Base-by-base conservation (phyloP, 2,888 invertebrate genomes). In the Arrhopalites spinosus region DNA sequence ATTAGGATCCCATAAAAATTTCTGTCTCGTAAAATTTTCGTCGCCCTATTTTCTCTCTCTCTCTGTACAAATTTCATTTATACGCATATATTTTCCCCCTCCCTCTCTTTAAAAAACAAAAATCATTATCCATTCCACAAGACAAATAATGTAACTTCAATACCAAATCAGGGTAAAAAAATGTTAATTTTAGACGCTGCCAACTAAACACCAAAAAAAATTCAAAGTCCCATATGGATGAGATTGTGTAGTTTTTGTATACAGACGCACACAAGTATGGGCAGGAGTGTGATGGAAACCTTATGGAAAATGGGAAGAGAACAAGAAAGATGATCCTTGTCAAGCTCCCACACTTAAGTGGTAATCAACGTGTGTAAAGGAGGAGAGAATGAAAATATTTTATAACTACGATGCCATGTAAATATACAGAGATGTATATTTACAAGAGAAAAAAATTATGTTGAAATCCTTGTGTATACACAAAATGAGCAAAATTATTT, bases 1-100 rank as follows among this genome's bases (percentile, higher is more conserved):
- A 71, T 71, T 71, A 71, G 71, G 71, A 71, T 71, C 29, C 71
- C 56, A 71, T 71, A 71, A 71, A 71, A 71, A 71, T 70, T 70
- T 71, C 59, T 59, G 59, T 43, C 71, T 56, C 71, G 71, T 71
- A 71, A 71, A 71, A 59, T 59, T 71, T 61, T 71, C 71, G 71
- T 71, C 71, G 43, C 36, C n/a, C 53, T 50, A 56, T 61, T 70
- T 50, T 27, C 27, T n/a, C 15, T 43, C 20, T 7, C 2, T 17
- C 47, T 45, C 47, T 7, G 53, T 53, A 53, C n/a, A n/a, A 53
- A 20, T 53, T 8, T 15, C 47, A n/a, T n/a, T n/a, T 15, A 45
- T 8, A 8, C 15, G 8, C 15, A 45, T 45, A 15, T 45, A 45
- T 45, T 45, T 15, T 15, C 15, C 47, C 15, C 15, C 15, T 45